Evolutionary conservation across 2,113 vertebrate species (phyloP).

Genomic region (Malurus cyaneus): DNA sequence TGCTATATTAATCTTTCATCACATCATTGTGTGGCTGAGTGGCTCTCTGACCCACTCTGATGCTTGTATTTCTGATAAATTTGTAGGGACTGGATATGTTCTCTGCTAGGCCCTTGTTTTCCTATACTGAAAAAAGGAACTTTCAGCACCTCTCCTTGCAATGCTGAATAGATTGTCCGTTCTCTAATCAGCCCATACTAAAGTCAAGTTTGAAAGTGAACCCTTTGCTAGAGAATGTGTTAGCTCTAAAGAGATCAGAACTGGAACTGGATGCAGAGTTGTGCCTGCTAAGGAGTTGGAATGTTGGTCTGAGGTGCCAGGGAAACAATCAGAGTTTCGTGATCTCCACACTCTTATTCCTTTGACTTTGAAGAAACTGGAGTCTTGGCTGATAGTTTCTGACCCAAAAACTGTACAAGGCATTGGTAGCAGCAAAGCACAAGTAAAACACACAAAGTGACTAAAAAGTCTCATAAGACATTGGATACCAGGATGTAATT

Average conservation of each 20-base stretch:
- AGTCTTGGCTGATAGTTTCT: neutral
- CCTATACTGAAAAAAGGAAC: neutral
- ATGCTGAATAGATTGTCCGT: neutral
- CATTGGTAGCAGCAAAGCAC: neutral
- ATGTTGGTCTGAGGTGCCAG: neutral
- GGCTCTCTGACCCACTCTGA: neutral
- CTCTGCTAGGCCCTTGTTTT: neutral
- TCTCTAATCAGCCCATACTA: neutral
- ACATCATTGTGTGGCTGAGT: neutral
- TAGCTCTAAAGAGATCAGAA: neutral
- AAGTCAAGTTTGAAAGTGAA: neutral
- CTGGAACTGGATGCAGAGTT: neutral
- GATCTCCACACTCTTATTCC: neutral
- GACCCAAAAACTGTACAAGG: accelerated
- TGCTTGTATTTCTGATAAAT: neutral
- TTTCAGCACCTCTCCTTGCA: neutral
- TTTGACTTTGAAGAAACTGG: neutral
- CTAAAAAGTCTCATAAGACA: neutral
- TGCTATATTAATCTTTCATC: neutral
- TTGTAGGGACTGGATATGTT: neutral
- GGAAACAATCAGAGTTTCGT: neutral
- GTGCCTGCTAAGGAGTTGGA: neutral
- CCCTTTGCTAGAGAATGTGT: accelerated
- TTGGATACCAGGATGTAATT: neutral
- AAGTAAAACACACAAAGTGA: neutral